Evolutionary conservation across 2,888 invertebrate genomes (phyloP), one percentile per base, ranked within the genome.

Genomic region (Caenorhabditis afra): DNA sequence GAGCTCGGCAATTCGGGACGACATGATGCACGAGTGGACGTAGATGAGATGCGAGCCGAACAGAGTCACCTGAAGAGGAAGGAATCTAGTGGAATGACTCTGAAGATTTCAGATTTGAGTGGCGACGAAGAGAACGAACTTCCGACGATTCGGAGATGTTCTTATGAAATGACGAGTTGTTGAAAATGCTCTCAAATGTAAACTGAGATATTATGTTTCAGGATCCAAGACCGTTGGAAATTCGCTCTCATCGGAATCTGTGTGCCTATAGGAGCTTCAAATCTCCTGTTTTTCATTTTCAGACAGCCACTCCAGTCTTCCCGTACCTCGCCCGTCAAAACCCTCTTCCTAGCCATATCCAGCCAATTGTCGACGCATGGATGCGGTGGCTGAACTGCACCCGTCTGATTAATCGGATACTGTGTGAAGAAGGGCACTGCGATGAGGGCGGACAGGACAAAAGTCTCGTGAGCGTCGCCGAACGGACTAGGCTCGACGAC

Each of bases 381-480:
- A 61, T 79, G 59, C 11, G 79, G 68, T 35, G 79, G 74, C 41
- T 74, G 59, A 29, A 70, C 74, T 3, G 65, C 65, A 3, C 44
- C 55, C 1, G 79, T 79, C 37, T 79, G 57, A 55, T 74, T 65
- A 5, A 35, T 14, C 3, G 79, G 79, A 41, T 41, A 41, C 73
- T 76, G 74, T 47, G 81, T 80, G 47, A 83, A 77, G 18, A 64
- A 55, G 3, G 74, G 83, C 8, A 83, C 44, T 7, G 83, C 70
- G 10, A 81, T 50, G 1, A 81, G 47, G 3, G 79, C 62, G 4
- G 81, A 61, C 2, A 81, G 47, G 3, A 79, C 66, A n/a, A 78
- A 67, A 29, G 59, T 66, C 22, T 81, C 67, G 45, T 83, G 78
- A 23, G 70, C 57, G 47, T 83, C 81, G n/a, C 70, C 74, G 20